A percentile compares a stretch with the other conserved stretches of the same genome.
phyloP scores from a whole-genome alignment of 2,888 invertebrate species.

The Zygogramma bicolorata region DNA sequence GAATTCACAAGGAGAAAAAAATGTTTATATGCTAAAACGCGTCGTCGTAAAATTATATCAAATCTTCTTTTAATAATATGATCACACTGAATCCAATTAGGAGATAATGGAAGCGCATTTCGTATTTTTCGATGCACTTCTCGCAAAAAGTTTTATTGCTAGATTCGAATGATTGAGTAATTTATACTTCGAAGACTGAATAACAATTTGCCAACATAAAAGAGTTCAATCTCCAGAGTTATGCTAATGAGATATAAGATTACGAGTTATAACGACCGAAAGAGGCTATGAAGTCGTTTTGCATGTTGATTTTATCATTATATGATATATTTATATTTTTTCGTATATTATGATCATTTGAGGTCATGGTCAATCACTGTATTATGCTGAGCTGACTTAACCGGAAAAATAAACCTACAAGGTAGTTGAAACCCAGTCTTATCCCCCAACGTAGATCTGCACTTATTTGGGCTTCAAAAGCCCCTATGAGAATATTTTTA shows the following conservation, averaged over 20 bases:
- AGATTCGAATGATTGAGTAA: not conserved
- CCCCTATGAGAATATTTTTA: too few relatives aligned
- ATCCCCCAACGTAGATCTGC: too few relatives aligned
- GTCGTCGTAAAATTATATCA: slow-evolving; percentile 2
- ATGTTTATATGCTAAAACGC: not conserved
- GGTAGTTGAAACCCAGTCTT: not conserved
- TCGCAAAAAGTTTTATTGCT: not conserved
- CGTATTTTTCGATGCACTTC: not conserved
- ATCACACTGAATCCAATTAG: slow-evolving; percentile 1
- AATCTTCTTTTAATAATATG: not conserved
- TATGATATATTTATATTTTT: not conserved
- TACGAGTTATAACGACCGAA: not conserved
- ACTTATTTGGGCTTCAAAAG: too few relatives aligned
- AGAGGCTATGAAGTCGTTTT: not conserved
- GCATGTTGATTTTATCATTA: not conserved
- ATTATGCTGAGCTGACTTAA: not conserved
- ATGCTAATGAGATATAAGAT: not conserved
- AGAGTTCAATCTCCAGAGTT: not conserved
- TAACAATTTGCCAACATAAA: not conserved
- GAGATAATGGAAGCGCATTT: not conserved
- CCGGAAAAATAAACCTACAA: not conserved
- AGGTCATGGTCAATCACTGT: not conserved
- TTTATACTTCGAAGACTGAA: not conserved
- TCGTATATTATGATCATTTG: not conserved
- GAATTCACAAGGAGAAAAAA: slow-evolving; percentile 16